Evolutionary conservation across 2,797 vertebrate genomes (phyloP), one percentile per base, ranked within the genome.

Genomic region (Lepilemur ruficaudatus): DNA sequence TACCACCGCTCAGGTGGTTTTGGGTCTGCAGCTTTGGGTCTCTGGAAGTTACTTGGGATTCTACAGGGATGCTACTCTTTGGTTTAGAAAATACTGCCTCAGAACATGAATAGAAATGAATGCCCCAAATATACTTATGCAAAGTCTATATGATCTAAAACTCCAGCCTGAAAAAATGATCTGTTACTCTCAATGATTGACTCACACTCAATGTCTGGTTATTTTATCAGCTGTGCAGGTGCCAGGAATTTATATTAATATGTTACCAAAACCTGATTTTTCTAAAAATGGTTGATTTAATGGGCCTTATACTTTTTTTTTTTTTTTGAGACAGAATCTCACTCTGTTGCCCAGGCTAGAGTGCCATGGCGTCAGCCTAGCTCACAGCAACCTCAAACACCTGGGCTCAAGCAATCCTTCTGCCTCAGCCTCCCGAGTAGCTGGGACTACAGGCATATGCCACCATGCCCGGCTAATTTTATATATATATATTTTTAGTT

Each of bases 221-320:
- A 72, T 79, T 28, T 80, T 59, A 95, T 48, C 76, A 79, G 20
- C 38, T 70, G 20, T 78, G 72, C 55, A 89, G 84, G 63, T 52
- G 50, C 52, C 57, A 85, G 89, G 28, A 95, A 95, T 91, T 91
- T 73, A 67, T 48, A 94, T 91, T 91, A 69, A 67, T 48, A 48
- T 70, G 86, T 75, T 65, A 92, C 67, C 69, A 88, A 92, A 93
- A 96, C 20, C 30, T 75, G 46, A 86, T 80, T 84, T 95, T 94
- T 95, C 70, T 93, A 95, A 96, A 84, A 94, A 79, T 79, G 61
- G 13, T 70, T 85, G 65, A 93, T 79, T 93, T 95, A 95, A 92
- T 91, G 41, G 57, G 43, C 22, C 35, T 89, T 93, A 48, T 59
- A 28, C 12, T 22, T 86, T 92, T 69, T 35, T 86, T 92, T 69